Conservation (phyloP, 2,888 invertebrate species). For the Amaurobius ferox region DNA sequence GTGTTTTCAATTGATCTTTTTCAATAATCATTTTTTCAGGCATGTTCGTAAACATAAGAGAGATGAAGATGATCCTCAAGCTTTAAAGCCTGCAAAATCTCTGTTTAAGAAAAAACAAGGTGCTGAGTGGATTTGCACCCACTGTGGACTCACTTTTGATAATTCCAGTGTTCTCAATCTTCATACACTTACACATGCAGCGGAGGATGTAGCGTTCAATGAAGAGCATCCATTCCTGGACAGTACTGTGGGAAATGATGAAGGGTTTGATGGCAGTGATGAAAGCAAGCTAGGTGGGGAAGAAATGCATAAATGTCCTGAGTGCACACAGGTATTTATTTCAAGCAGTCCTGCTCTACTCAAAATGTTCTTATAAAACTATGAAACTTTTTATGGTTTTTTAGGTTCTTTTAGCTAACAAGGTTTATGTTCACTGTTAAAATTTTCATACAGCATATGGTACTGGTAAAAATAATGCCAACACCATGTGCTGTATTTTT, state of each 20-base stretch:
- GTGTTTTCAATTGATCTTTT: no score
- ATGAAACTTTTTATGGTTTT: no score
- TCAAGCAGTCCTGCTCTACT: no score
- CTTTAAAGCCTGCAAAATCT: constrained; percentile 76
- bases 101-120: constrained; percentile 76
- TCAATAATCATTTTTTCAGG: constrained; percentile 57
- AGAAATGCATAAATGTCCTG: constrained; percentile 76
- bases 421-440: no score
- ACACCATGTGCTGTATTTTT: no score
- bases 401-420: no score
- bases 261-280: constrained; percentile 62
- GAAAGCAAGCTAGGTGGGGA: constrained; percentile 61
- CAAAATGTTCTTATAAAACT: no score
- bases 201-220: constrained; percentile 77
- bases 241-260: constrained; percentile 28
- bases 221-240: constrained; percentile 72
- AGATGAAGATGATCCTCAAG: constrained; percentile 74
- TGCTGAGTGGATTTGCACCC: constrained; percentile 78
- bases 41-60: constrained; percentile 73
- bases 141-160: constrained; percentile 78
- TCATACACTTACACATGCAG: constrained; percentile 80
- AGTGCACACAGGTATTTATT: constrained; percentile 75
- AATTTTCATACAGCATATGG: no score
- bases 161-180: constrained; percentile 79
- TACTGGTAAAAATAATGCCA: no score